Evolutionary conservation across 1,140 invertebrate genomes (phyloP), one percentile per base, ranked within the genome.

Genomic region (Linepithema humile): DNA sequence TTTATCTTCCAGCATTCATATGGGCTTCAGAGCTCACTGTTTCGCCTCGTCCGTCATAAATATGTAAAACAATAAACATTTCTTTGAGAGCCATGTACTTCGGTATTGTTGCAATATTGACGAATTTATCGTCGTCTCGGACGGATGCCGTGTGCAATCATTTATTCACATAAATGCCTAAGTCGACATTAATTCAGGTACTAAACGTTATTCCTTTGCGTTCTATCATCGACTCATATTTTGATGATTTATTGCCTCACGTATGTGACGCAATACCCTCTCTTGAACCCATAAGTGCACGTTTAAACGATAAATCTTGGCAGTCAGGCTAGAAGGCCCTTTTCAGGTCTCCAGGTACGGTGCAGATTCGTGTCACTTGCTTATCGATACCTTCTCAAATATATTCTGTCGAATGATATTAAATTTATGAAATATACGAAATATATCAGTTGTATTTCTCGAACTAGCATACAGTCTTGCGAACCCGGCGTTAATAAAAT

Each of bases 221-320:
- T 86, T 83, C 77, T 75, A 86, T 89, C 87, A 89, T 89, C 87
- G 82, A 57, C 85, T 88, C 86, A 80, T 89, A 90, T 88, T 86
- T 89, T 59, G 84, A 90, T 90, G 89, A 90, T 90, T 90, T 90
- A 90, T 90, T 65, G 70, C 69, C 59, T 26, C 74, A 86, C 82
- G 82, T 85, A 83, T 83, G 86, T 77, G 89, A 90, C 86, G 86
- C 84, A 90, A 90, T 90, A 90, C 82, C 88, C 88, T 88, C 84
- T 77, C 67, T 72, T 62, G 75, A 75, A 85, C 84, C 72, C 73
- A 84, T 90, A 90, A 90, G 88, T 90, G 86, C 89, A 84, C 86
- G 89, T 90, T 90, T 90, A 90, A 90, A 88, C 88, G 89, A 90
- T 90, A 90, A 90, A 90, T 90, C 89, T 90, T 72, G 82, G 82